A percentile compares a stretch with the other conserved stretches of the same genome.
phyloP scores from a whole-genome alignment of 2,888 invertebrate genomes.

The Opisthograptis luteolata region DNA sequence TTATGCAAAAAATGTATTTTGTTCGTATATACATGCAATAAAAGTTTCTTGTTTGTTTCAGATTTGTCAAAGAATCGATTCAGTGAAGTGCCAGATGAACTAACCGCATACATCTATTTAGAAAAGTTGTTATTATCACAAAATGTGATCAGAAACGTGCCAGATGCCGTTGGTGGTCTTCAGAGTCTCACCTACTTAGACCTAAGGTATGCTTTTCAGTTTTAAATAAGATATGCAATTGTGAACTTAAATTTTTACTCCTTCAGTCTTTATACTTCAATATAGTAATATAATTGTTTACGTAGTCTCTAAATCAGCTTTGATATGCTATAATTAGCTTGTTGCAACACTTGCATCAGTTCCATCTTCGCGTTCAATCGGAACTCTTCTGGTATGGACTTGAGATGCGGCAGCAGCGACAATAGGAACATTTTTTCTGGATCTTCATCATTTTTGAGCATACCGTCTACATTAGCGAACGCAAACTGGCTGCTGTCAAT shows the following conservation, averaged over 20 bases:
- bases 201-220: constrained; percentile 86
- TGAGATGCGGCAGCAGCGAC: constrained; percentile 72
- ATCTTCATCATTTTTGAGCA: constrained; percentile 54
- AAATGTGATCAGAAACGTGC: constrained; percentile 94
- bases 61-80: constrained; percentile 87
- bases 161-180: constrained; percentile 91
- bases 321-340: constrained; percentile 57
- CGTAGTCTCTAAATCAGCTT: constrained; percentile 36
- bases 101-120: constrained; percentile 94
- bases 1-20: too few relatives aligned
- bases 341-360: constrained; percentile 72
- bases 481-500: constrained; percentile 57
- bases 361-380: constrained; percentile 73
- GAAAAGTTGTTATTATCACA: constrained; percentile 95
- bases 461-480: constrained; percentile 68
- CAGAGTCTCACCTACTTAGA: constrained; percentile 95
- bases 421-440: constrained; percentile 71
- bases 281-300: too few relatives aligned
- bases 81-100: constrained; percentile 94
- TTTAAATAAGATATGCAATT: background rate
- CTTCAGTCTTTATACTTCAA: background rate
- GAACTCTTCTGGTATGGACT: constrained; percentile 67
- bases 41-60: constrained; percentile 62
- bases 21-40: background rate
- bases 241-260: background rate